Conservation (phyloP, 2,888 invertebrate species). For the Nymphalis c-album region DNA sequence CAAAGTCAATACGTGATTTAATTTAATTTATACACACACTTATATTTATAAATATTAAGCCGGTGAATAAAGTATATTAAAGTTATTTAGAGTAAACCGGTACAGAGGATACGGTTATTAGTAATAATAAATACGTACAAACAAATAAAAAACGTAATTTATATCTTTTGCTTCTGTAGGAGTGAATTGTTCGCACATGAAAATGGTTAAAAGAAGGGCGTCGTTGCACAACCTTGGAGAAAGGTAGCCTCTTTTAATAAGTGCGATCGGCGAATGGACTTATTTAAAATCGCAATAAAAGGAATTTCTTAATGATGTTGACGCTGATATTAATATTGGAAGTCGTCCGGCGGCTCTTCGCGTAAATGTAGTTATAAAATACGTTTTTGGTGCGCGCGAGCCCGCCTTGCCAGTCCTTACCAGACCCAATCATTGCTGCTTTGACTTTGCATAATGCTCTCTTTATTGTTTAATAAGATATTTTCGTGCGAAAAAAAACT, state of each 20-base stretch:
- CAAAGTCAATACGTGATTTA: neutral
- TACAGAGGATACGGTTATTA: too few species aligned
- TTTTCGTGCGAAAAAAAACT: conserved; percentile 38
- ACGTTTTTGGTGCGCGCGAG: conserved; percentile 62
- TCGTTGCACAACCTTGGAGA: conserved; percentile 74
- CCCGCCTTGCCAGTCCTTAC: conserved; percentile 44
- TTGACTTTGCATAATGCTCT: conserved; percentile 41
- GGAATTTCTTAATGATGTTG: conserved; percentile 80
- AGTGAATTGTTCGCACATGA: conserved; percentile 43
- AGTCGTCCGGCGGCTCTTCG: conserved; percentile 62
- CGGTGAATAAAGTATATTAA: neutral
- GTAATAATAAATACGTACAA: too few species aligned
- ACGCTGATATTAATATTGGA: conserved; percentile 76
- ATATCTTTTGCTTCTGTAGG: conserved; percentile 27
- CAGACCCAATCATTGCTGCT: conserved; percentile 41
- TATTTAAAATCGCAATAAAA: conserved; percentile 80
- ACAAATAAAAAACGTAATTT: neutral
- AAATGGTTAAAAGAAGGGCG: conserved; percentile 67
- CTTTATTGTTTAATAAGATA: conserved; percentile 44
- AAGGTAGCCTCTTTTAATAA: conserved; percentile 75
- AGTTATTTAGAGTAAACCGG: too few species aligned
- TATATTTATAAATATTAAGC: neutral
- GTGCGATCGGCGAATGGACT: conserved; percentile 69
- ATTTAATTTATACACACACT: neutral
- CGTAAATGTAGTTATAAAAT: conserved; percentile 77